Evolutionary conservation across 2,797 vertebrate species (phyloP).

Genomic region (Aphelocoma californica): DNA sequence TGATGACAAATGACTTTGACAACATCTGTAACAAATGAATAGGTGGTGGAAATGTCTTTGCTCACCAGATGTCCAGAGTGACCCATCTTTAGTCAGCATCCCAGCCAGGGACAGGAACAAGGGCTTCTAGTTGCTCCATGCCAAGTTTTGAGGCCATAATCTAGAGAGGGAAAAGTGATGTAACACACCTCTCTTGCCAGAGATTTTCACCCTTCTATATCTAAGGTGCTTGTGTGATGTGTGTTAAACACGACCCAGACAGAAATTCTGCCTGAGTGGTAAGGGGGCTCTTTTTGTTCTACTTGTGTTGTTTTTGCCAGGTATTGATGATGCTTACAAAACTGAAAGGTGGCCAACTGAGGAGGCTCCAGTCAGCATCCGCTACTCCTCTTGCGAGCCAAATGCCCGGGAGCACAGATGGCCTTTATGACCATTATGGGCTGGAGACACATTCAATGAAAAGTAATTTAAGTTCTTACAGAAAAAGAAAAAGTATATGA

Average conservation of each 20-base stretch:
- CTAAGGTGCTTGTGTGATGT: not conserved
- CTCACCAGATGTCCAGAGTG: not conserved
- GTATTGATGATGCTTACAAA: not conserved
- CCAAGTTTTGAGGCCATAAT: not conserved
- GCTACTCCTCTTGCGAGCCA: not conserved
- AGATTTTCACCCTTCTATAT: not conserved
- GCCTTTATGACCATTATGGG: conserved; percentile 48
- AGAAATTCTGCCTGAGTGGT: not conserved
- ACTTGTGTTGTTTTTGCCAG: not conserved
- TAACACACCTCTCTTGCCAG: not conserved
- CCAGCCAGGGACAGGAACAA: not conserved
- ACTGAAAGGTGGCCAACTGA: not conserved
- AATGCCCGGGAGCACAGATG: not conserved
- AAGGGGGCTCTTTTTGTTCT: not conserved
- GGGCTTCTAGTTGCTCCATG: not conserved
- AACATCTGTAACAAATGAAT: not conserved
- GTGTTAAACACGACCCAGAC: not conserved
- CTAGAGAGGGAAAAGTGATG: not conserved
- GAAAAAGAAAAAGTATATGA: conserved; percentile 36
- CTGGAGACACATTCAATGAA: conserved; percentile 49
- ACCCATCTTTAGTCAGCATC: not conserved
- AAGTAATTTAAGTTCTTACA: conserved; percentile 63
- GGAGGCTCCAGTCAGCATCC: not conserved
- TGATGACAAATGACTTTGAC: not conserved
- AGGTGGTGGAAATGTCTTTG: not conserved